phyloP scores from a whole-genome alignment of 2,888 invertebrate species.

The Drosophila formosana region DNA sequence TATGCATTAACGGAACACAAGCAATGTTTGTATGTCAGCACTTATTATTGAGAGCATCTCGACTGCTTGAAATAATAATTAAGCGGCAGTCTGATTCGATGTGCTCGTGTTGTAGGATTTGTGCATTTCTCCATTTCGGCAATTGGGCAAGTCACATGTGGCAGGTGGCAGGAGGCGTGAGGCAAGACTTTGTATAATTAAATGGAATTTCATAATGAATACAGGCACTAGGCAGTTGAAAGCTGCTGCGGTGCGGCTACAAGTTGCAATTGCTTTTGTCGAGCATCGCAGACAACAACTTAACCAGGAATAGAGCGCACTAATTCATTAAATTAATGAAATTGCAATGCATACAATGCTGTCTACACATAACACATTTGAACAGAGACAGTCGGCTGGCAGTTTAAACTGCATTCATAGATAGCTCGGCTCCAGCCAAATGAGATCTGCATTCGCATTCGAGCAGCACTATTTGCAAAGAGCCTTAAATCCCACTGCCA shows the following conservation, averaged over 20 bases:
- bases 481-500: conserved; percentile 1
- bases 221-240: conserved; percentile 20
- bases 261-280: conserved; percentile 29
- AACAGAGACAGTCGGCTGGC: background rate
- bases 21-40: background rate
- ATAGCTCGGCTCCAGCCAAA: conserved; percentile 4
- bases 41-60: conserved; percentile 3
- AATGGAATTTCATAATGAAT: conserved; percentile 57
- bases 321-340: conserved; percentile 75
- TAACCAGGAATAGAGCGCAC: conserved; percentile 29
- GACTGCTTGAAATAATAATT: conserved; percentile 35
- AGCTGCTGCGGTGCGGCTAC: conserved; percentile 5
- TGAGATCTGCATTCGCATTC: conserved; percentile 3
- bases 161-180: background rate
- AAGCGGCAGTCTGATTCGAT: conserved; percentile 43
- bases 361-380: background rate
- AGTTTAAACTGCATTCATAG: background rate
- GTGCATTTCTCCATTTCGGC: conserved; percentile 10
- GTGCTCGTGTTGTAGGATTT: background rate
- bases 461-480: conserved; percentile 9
- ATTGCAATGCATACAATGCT: conserved; percentile 44
- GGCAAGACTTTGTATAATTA: conserved; percentile 49
- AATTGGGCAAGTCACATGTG: background rate
- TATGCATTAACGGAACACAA: no score
- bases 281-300: conserved; percentile 29